These are phyloP conservation scores for Oligia latruncula DNA, from an alignment of 2,888 invertebrate genomes.

Conservation along the genomic window DNA sequence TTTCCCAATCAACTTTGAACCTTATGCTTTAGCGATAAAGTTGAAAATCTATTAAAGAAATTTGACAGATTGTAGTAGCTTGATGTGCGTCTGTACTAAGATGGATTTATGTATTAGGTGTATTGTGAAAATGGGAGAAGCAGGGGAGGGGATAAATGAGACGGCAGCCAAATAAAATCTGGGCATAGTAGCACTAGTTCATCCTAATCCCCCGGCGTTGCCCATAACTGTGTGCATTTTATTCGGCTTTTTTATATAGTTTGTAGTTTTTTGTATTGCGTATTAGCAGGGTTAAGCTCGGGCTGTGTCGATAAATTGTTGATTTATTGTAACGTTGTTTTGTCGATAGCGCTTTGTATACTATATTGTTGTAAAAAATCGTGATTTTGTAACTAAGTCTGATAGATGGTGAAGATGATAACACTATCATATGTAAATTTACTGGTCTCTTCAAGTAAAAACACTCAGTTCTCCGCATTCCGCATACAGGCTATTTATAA, in stretches of 20 bases:
- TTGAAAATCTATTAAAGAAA: too few species aligned
- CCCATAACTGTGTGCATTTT: conserved; percentile 62
- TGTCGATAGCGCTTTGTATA: conserved; percentile 52
- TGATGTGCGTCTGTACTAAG: background rate
- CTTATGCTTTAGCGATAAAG: too few species aligned
- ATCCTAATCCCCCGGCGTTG: conserved; percentile 1
- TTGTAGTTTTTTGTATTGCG: conserved; percentile 59
- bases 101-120: conserved; percentile 37
- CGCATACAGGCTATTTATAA: background rate
- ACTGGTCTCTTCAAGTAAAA: background rate
- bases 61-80: too few species aligned
- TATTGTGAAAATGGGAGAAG: conserved; percentile 26
- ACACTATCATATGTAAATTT: too few species aligned
- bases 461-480: background rate
- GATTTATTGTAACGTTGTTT: conserved; percentile 57
- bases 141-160: background rate
- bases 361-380: conserved; percentile 52
- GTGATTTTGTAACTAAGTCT: conserved; percentile 52
- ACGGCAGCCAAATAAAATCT: conserved; percentile 5
- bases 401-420: background rate
- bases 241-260: conserved; percentile 60
- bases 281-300: conserved; percentile 59
- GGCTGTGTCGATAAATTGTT: conserved; percentile 71
- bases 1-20: too few species aligned
- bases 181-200: background rate